Evolutionary conservation across 2,113 vertebrate species (phyloP), one percentile per base, ranked within the genome.

Genomic region (Passer domesticus): DNA sequence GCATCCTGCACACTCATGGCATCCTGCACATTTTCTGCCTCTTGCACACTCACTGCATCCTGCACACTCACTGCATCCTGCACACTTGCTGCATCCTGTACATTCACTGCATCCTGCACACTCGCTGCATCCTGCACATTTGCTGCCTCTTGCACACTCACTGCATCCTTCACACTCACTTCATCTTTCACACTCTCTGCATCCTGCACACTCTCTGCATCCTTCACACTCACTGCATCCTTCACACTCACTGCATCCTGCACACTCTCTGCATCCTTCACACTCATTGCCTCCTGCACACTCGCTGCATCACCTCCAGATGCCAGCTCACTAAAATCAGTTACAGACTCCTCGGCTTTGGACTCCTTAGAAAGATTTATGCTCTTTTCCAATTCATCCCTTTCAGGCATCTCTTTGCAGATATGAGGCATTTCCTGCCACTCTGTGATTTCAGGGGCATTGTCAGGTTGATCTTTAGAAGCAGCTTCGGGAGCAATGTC

Each of bases 101-200:
- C 19, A 19, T 19, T n/a, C 0, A 0, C 0, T 2, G 31, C 9
- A 1, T 53, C 60, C 5, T 79, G 0, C 31, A 7, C 8, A 4
- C 14, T 53, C 7, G 1, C 9, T 30, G 9, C 12, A 0, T 44
- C 60, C 1, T 55, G 0, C 4, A n/a, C n/a, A n/a, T n/a, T n/a
- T n/a, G 1, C 9, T 30, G 9, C 12, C 0, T 44, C 60, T 1
- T 55, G 0, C 4, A 11, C 11, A 4, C 8, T 64, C 0, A 0
- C 14, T n/a, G 35, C 6, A 2, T 49, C 23, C 9, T 58, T 1
- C 63, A 68, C 28, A 28, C 14, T 22, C 2, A 0, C 14, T 11
- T 31, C 24, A 1, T 50, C 59, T 4, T 77, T 2, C 58, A 77
- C 22, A 15, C 11, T 76, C 1, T 0, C 16, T 9, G 46, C 4